Base-by-base conservation (phyloP, 2,113 vertebrate genomes). In the Lethenteron camtschaticum region DNA sequence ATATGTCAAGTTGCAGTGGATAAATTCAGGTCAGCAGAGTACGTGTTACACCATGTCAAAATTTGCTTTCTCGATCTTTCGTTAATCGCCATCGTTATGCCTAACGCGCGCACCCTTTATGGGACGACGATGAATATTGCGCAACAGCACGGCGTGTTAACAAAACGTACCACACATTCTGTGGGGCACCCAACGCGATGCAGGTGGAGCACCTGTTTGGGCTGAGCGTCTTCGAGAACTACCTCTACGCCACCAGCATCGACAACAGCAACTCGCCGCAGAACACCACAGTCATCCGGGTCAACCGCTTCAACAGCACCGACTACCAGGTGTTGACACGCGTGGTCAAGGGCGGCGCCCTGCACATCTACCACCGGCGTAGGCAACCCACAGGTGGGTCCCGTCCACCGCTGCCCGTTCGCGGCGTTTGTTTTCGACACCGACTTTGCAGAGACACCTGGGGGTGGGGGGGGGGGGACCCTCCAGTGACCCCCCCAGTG, bases 211-310 rank as follows among this genome's bases (percentile, higher is more conserved):
- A 66, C 63, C 63, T 66, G n/a, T 66, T 16, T 10, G n/a, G 63
- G 63, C 63, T 66, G 63, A 66, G 63, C 10, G 63, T 66, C 63
- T 66, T 66, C 20, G 63, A 66, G 20, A 66, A 66, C 63, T 66
- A 66, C 63, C n/a, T 66, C 20, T 66, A 66, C 20, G 63, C 63
- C n/a, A 66, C 63, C 63, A 66, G 20, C 20, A n/a, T 66, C n/a
- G 63, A 66, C n/a, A 66, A 66, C 63, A 66, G 63, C n/a, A 66
- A 66, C 24, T n/a, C 24, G 63, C n/a, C n/a, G 63, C 63, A 66
- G 63, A 66, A 66, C 63, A 20, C n/a, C 63, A 66, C 63, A 2
- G 63, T 66, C 63, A 66, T 66, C 63, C 63, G 63, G 63, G 20
- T 66, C 8, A n/a, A 66, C 63, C 63, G 63, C 20, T 66, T 66